Evolutionary conservation across 2,888 invertebrate species (phyloP).

Genomic region (Chydorus sphaericus): DNA sequence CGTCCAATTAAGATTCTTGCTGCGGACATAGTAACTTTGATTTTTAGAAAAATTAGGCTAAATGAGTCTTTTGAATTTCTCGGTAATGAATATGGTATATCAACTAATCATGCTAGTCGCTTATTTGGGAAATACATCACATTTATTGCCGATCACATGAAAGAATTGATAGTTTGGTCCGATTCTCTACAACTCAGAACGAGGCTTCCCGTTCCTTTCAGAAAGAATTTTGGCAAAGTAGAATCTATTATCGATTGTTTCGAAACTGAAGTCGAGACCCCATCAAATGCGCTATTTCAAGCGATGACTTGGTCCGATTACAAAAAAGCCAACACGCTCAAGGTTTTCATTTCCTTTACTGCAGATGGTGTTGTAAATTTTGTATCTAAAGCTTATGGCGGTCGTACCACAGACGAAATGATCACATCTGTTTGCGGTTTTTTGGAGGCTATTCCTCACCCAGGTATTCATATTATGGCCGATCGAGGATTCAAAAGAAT

Average conservation of each 20-base stretch:
- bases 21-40: not conserved
- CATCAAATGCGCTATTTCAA: not conserved
- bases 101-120: not conserved
- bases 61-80: not conserved
- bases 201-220: not conserved
- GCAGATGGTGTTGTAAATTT: not conserved
- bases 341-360: not conserved
- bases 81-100: not conserved
- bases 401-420: not conserved
- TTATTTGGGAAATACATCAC: not conserved
- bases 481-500: not conserved
- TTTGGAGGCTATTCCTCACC: not conserved
- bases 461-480: not conserved
- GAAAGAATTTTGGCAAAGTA: not conserved
- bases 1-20: not conserved
- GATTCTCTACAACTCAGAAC: not conserved
- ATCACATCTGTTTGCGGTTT: not conserved
- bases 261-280: not conserved
- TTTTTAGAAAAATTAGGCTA: not conserved
- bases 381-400: not conserved
- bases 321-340: not conserved
- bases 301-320: not conserved
- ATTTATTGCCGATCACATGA: not conserved
- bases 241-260: not conserved
- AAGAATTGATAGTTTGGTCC: not conserved